Percentiles rank a stretch among this genome's conserved stretches.
Evolutionary conservation across 2,888 invertebrate species (phyloP).

Genomic region (Cartodere bifasciata): DNA sequence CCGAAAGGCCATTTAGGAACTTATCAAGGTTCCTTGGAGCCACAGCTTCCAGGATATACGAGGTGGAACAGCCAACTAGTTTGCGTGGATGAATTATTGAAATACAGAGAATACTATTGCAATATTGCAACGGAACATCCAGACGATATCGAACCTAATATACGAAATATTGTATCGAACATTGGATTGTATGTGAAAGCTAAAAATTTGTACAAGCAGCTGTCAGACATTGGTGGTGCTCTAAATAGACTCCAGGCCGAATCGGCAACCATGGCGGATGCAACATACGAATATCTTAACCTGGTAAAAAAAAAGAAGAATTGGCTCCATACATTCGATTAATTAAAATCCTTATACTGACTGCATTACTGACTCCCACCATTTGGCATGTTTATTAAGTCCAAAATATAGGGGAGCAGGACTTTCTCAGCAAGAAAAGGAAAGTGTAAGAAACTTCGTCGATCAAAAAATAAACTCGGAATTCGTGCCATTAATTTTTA

Average conservation of each 20-base stretch:
- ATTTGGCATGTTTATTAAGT: neutral
- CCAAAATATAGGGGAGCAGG: slow-evolving; percentile 1
- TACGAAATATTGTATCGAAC: neutral
- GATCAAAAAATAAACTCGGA: neutral
- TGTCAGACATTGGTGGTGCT: neutral
- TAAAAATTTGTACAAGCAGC: neutral
- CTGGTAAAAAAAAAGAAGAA: no score
- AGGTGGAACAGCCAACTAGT: slow-evolving; percentile 1
- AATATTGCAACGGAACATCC: neutral
- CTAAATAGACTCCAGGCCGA: neutral
- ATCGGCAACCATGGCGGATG: neutral
- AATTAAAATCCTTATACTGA: neutral
- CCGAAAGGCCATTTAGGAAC: neutral
- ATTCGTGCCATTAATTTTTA: neutral
- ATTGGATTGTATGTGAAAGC: neutral
- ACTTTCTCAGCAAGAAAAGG: neutral
- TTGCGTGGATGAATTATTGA: neutral
- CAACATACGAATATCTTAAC: neutral
- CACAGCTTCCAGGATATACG: neutral
- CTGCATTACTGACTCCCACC: neutral
- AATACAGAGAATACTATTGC: neutral
- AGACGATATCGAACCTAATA: neutral
- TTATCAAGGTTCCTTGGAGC: neutral
- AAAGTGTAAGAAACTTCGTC: neutral
- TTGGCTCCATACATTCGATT: no score